phyloP scores from a whole-genome alignment of 1,140 invertebrate genomes.

The Rhizoglyphus robini region DNA sequence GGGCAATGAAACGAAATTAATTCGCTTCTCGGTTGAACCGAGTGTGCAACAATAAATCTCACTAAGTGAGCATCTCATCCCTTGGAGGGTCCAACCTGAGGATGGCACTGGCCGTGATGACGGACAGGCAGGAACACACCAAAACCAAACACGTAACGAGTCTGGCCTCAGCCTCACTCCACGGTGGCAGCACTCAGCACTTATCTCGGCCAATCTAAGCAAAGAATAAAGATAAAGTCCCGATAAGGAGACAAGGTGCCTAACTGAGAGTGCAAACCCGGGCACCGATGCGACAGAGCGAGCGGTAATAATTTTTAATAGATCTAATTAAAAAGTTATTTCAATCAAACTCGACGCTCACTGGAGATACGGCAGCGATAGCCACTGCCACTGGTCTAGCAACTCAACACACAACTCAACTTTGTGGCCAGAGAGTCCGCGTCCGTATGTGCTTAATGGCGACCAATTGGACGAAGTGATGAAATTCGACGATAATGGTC shows the following conservation, averaged over 20 bases:
- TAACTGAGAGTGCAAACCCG: not conserved
- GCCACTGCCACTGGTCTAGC: too few relatives aligned
- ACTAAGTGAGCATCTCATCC: not conserved
- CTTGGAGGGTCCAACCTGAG: not conserved
- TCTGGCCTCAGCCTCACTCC: not conserved
- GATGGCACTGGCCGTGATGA: not conserved
- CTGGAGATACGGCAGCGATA: not conserved
- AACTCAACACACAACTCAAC: too few relatives aligned
- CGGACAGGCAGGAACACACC: too few relatives aligned
- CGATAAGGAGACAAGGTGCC: not conserved
- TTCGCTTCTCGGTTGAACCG: slow-evolving; percentile 7
- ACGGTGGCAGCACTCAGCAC: not conserved
- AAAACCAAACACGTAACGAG: not conserved
- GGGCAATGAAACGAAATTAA: not conserved
- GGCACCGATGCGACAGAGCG: too few relatives aligned
- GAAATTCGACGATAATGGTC: not conserved
- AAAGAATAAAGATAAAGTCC: slow-evolving; percentile 8
- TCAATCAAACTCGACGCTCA: slow-evolving; percentile 3
- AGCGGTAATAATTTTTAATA: slow-evolving; percentile 10
- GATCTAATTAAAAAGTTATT: slow-evolving; percentile 15
- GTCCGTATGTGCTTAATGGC: not conserved
- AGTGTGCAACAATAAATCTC: slow-evolving; percentile 7
- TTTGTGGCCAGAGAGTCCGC: too few relatives aligned
- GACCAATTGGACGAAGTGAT: not conserved
- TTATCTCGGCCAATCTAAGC: not conserved